phyloP scores from a whole-genome alignment of 2,113 vertebrate genomes.

The Abramis brama region DNA sequence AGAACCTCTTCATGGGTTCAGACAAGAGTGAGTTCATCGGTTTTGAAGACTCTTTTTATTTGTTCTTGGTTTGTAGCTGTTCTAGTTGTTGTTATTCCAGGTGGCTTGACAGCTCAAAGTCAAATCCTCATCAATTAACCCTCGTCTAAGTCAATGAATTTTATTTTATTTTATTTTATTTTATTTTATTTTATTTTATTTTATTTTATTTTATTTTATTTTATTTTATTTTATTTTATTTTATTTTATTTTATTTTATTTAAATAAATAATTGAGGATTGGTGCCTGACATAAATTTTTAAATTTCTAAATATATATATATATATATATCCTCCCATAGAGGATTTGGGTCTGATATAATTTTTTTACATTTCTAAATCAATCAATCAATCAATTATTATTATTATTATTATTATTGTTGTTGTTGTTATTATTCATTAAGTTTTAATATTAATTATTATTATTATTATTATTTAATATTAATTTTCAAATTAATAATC shows the following conservation, averaged over 20 bases:
- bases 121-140: neutral
- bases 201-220: neutral
- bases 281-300: neutral
- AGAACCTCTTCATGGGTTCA: constrained; percentile 96
- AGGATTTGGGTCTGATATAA: neutral
- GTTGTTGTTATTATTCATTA: too few relatives aligned
- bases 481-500: too few relatives aligned
- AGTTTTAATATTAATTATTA: too few relatives aligned
- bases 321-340: too few relatives aligned
- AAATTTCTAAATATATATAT: too few relatives aligned
- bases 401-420: too few relatives aligned
- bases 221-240: neutral
- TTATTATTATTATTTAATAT: too few relatives aligned
- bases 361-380: neutral
- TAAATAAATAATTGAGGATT: neutral
- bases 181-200: neutral
- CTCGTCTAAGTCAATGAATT: too few relatives aligned
- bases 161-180: too few relatives aligned
- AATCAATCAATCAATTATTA: too few relatives aligned
- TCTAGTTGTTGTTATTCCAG: neutral
- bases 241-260: too few relatives aligned
- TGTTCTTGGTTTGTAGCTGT: neutral
- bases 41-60: neutral
- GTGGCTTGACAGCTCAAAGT: neutral
- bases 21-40: constrained; percentile 83